Conservation (phyloP, 2,888 invertebrate species). For the Salpingus planirostris region DNA sequence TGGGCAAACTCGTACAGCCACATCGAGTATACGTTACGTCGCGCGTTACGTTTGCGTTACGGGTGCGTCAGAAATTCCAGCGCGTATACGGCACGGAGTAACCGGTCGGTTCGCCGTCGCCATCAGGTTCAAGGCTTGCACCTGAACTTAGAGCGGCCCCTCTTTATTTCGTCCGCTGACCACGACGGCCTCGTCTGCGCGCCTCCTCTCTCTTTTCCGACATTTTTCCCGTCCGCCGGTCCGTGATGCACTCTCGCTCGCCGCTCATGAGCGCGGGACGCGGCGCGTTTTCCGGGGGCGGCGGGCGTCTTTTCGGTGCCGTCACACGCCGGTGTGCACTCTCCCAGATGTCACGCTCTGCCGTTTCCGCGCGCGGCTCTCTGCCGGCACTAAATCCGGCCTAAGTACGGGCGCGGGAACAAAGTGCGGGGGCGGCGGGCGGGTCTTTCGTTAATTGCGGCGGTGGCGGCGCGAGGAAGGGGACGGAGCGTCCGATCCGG, state of each 20-base stretch:
- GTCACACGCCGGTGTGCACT: conserved; percentile 15
- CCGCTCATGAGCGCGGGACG: too few species aligned
- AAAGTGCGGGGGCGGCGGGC: conserved; percentile 12
- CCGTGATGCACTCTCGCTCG: too few species aligned
- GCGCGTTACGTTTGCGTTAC: too few species aligned
- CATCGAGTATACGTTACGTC: too few species aligned
- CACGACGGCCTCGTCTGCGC: conserved; percentile 15
- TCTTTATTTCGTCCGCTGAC: conserved; percentile 13
- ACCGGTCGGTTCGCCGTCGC: too few species aligned
- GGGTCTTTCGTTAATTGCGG: conserved; percentile 17
- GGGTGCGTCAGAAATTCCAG: too few species aligned
- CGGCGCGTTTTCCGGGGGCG: too few species aligned
- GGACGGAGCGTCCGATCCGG: conserved; percentile 1
- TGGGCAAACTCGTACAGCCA: too few species aligned
- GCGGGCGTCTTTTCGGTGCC: conserved; percentile 9
- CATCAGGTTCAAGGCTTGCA: conserved; percentile 22
- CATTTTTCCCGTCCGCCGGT: too few species aligned
- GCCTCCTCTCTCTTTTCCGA: too few species aligned
- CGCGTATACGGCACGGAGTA: too few species aligned
- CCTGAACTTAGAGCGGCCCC: conserved; percentile 21
- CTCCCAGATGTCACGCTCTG: conserved; percentile 17
- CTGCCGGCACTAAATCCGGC: conserved; percentile 14
- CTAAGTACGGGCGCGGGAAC: conserved; percentile 15
- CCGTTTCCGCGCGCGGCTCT: conserved; percentile 16
- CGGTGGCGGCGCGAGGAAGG: conserved; percentile 1